Conservation (phyloP, 2,797 vertebrate species). For the Ambastaia sidthimunki region DNA sequence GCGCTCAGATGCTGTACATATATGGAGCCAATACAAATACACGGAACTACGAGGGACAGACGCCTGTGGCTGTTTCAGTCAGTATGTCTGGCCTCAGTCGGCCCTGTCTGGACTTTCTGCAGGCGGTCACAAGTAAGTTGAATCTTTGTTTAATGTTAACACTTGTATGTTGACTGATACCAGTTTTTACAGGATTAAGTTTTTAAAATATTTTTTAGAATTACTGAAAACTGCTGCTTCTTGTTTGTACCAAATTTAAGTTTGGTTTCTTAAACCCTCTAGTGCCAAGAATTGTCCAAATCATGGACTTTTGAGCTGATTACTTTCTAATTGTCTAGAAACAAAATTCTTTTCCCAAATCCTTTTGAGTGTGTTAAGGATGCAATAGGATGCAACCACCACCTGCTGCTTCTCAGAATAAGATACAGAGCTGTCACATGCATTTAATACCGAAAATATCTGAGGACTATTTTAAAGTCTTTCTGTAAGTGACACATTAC, state of each 20-base stretch:
- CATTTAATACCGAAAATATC: too few relatives aligned
- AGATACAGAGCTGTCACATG: too few relatives aligned
- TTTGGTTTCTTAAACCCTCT: background rate
- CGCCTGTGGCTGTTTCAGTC: slow-evolving; percentile 90
- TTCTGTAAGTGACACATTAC: too few relatives aligned
- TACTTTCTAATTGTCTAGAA: background rate
- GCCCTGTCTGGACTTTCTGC: slow-evolving; percentile 97
- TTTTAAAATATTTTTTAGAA: too few relatives aligned
- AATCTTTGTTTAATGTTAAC: background rate
- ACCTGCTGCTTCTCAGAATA: too few relatives aligned
- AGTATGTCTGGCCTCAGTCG: slow-evolving; percentile 94
- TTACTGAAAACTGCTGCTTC: too few relatives aligned
- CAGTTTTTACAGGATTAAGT: too few relatives aligned
- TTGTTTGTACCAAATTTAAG: background rate
- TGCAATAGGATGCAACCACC: too few relatives aligned
- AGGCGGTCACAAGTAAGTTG: slow-evolving; percentile 96
- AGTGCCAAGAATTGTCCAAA: background rate
- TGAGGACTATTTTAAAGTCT: too few relatives aligned
- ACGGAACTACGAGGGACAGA: slow-evolving; percentile 97
- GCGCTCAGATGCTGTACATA: slow-evolving; percentile 93
- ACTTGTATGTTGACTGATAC: background rate
- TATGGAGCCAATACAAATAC: slow-evolving; percentile 97
- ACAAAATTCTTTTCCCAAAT: background rate
- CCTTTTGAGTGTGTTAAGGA: too few relatives aligned
- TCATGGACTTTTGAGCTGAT: background rate